Base-by-base conservation (phyloP, 92 coral and sea anemone genomes). In the Nematostella vectensis region DNA sequence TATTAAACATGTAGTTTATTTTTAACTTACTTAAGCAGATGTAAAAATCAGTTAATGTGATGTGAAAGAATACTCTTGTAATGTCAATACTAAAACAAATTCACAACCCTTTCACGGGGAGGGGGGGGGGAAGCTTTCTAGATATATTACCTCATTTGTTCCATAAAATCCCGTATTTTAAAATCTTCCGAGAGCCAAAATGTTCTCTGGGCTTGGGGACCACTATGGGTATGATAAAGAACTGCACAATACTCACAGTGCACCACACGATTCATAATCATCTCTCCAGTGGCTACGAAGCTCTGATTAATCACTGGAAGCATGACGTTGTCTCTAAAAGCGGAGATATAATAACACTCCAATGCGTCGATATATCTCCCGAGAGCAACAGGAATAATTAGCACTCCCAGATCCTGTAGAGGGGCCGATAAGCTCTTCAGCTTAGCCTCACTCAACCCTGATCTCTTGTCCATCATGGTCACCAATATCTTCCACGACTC, bases 401-500 rank as follows among this genome's bases (percentile, higher is more conserved):
- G 11, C 3, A 51, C 69, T 3, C 69, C 69, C 37, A 63, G 50
- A 17, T 31, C 37, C 52, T 63, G 48, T 25, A 63, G 50, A 17
- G 59, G 19, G 3, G 48, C 4, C 17, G 55, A 30, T 16, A 63
- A 22, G 3, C 28, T 15, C 6, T 38, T 33, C 2, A 63, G 13
- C 0, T 28, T 13, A 25, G 59, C 23, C 23, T 51, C 44, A 8
- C 18, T 11, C 19, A 50, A 4, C 0, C 31, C 47, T 1, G 55
- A 11, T 63, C 37, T 63, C 3, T 13, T 27, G 50, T 63, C 59
- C 42, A 54, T 50, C 69, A 63, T 63, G 12, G 52, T 11, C n/a
- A 63, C 59, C 22, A 63, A 59, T n/a, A 63, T 47, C 31, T 63
- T 63, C 69, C 69, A 63, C 47, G 69, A 25, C 50, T 63, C 59